A percentile compares a stretch with the other conserved stretches of the same genome.
phyloP scores from a whole-genome alignment of 1,140 invertebrate species.

The Aricia agestis region DNA sequence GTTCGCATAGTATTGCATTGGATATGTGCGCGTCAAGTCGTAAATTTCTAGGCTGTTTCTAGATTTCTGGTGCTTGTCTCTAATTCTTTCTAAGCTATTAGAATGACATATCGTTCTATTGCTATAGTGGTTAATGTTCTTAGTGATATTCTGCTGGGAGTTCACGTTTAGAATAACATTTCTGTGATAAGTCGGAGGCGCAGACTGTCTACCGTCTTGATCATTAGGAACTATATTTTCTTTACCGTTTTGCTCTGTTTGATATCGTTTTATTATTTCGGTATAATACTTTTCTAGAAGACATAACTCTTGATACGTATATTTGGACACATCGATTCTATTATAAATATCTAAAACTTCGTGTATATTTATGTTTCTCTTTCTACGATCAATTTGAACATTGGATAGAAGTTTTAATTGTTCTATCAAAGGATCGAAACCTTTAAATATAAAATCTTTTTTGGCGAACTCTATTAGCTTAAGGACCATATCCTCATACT shows the following conservation, averaged over 20 bases:
- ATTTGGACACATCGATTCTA: conserved; percentile 57
- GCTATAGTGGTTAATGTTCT: conserved; percentile 41
- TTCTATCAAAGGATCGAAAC: conserved; percentile 72
- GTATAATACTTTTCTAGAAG: conserved; percentile 63
- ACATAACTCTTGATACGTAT: conserved; percentile 64
- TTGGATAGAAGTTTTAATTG: conserved; percentile 61
- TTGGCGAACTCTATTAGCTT: conserved; percentile 71
- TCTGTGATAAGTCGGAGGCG: conserved; percentile 40
- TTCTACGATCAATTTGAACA: conserved; percentile 50
- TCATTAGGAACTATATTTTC: conserved; percentile 46
- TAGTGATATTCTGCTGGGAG: conserved; percentile 37
- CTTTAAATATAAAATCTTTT: conserved; percentile 70
- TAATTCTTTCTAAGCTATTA: conserved; percentile 36
- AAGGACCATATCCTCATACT: conserved; percentile 67
- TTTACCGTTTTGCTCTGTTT: conserved; percentile 47
- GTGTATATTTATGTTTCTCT: conserved; percentile 54
- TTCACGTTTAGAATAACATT: conserved; percentile 45
- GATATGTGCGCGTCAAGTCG: conserved; percentile 62
- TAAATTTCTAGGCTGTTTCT: conserved; percentile 55
- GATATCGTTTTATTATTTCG: conserved; percentile 64
- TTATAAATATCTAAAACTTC: conserved; percentile 60
- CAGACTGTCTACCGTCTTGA: conserved; percentile 31
- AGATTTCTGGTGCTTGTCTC: conserved; percentile 35
- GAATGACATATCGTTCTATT: conserved; percentile 34
- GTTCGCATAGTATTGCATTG: conserved; percentile 69